Conservation (phyloP, 2,797 vertebrate genomes). For the Tenualosa thibaudeaui region DNA sequence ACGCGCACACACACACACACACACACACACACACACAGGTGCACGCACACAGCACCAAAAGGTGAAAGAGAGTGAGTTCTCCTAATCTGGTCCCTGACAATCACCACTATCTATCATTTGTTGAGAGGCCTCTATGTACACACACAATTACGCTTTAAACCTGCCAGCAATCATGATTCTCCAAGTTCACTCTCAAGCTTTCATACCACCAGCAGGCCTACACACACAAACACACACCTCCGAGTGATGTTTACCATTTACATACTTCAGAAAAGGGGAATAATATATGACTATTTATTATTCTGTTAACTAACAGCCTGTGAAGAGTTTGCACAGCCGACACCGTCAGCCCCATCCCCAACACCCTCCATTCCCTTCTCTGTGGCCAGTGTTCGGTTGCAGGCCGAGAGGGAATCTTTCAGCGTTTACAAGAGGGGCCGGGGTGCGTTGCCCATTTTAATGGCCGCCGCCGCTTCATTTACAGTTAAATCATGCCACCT, state of each 20-base stretch:
- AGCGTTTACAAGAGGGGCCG: conserved; percentile 36
- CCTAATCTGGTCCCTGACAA: conserved; percentile 29
- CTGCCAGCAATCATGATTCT: conserved; percentile 39
- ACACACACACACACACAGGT: background rate
- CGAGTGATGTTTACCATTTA: background rate
- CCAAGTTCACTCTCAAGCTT: conserved; percentile 39
- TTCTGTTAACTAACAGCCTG: conserved; percentile 47
- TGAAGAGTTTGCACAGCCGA: conserved; percentile 40
- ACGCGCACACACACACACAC: conserved; percentile 40
- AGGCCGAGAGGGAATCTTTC: conserved; percentile 44
- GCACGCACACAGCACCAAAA: background rate
- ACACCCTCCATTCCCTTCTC: background rate
- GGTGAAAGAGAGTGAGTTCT: conserved; percentile 24
- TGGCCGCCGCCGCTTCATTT: conserved; percentile 53
- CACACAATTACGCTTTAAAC: conserved; percentile 53
- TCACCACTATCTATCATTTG: conserved; percentile 27
- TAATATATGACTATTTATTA: conserved; percentile 42
- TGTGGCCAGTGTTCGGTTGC: conserved; percentile 23
- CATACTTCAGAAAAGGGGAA: background rate
- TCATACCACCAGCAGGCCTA: background rate
- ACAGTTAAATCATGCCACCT: conserved; percentile 57
- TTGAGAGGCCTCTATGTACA: conserved; percentile 48
- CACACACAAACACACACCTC: conserved; percentile 36
- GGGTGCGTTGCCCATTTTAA: conserved; percentile 49
- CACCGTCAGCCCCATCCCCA: background rate